A percentile compares a stretch with the other conserved stretches of the same genome.
Evolutionary conservation across 2,113 vertebrate genomes (phyloP).

Genomic region (Stictonetta naevosa): DNA sequence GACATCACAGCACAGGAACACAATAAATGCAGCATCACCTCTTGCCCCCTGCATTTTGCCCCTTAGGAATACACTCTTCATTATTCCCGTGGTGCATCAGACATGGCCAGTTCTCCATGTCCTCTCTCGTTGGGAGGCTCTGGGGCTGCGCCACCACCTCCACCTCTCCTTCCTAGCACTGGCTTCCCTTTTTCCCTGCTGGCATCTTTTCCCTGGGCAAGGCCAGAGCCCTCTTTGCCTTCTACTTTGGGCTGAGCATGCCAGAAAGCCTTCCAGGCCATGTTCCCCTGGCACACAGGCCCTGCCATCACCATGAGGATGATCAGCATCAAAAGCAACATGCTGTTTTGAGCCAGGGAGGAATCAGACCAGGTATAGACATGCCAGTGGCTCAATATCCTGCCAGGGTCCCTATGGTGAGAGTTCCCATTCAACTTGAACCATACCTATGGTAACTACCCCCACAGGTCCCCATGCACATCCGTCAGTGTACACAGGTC

Average conservation of each 20-base stretch:
- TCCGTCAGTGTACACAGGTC: not conserved
- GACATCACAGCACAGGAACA: not conserved
- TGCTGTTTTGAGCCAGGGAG: not conserved
- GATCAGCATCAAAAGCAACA: not conserved
- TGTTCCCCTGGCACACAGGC: rapidly evolving
- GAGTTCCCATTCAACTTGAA: not conserved
- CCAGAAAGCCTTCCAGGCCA: not conserved
- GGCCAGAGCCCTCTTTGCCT: not conserved
- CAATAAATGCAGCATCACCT: not conserved
- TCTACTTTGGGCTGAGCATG: not conserved
- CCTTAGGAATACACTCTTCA: not conserved
- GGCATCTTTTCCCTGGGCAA: not conserved
- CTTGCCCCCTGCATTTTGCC: not conserved
- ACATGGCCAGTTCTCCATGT: not conserved
- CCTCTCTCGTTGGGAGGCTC: not conserved
- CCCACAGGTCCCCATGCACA: not conserved
- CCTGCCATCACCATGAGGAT: not conserved
- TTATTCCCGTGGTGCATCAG: rapidly evolving
- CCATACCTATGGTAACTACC: rapidly evolving
- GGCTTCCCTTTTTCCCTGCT: not conserved
- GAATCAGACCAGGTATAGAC: not conserved
- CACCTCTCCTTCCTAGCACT: not conserved
- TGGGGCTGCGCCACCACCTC: not conserved
- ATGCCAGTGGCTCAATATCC: not conserved
- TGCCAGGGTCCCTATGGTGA: not conserved